A percentile compares a stretch with the other conserved stretches of the same genome.
Conservation (phyloP, 2,888 invertebrate genomes). For the Nipponacmea schrenckii region DNA sequence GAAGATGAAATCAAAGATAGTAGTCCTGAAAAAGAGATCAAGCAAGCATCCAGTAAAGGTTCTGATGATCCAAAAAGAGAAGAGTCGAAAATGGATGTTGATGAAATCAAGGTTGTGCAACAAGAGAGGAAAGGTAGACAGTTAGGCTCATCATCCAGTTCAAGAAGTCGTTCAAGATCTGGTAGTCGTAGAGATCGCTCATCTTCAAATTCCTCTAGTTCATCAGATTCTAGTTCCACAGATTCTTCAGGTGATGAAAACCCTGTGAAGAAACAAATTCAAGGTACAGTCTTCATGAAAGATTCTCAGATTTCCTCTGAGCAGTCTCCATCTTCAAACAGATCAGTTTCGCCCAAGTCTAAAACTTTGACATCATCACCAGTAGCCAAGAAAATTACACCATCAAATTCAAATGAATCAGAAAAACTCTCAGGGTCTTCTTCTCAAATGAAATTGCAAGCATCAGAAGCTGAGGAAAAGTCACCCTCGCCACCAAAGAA, state of each 20-base stretch:
- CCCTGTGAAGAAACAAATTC: background rate
- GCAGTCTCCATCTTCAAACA: background rate
- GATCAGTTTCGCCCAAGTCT: background rate
- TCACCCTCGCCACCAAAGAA: no score
- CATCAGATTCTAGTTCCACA: background rate
- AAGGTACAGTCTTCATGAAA: background rate
- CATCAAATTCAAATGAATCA: no score
- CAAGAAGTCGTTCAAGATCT: background rate
- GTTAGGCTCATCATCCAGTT: background rate
- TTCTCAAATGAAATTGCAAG: no score
- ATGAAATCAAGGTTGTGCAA: background rate
- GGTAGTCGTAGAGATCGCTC: background rate
- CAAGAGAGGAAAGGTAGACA: background rate
- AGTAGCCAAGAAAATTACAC: no score
- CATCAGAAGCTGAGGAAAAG: no score
- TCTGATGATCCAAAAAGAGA: background rate
- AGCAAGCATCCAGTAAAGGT: no score
- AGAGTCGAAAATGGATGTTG: background rate
- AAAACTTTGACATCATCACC: background rate
- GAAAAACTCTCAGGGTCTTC: no score
- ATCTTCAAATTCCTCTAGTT: background rate
- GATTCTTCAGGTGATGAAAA: background rate
- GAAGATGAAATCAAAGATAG: background rate
- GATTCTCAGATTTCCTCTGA: background rate
- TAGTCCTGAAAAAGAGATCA: no score